Evolutionary conservation across 2,888 invertebrate genomes (phyloP).

Genomic region (Thymelicus lineola): DNA sequence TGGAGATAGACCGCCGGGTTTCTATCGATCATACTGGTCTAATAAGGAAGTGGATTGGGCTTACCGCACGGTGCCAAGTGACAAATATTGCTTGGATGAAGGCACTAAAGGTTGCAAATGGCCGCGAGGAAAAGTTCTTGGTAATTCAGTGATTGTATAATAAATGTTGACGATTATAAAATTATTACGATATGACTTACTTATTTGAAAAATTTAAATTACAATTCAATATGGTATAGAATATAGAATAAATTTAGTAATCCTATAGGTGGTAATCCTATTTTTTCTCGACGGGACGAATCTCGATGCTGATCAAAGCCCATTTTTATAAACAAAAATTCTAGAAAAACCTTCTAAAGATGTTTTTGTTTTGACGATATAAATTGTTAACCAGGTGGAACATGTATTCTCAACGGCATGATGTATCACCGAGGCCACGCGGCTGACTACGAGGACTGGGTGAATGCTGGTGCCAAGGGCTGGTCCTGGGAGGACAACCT

Average conservation of each 20-base stretch:
- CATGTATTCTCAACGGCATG: conserved; percentile 91
- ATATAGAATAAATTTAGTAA: no score
- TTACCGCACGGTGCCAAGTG: conserved; percentile 85
- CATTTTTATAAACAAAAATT: no score
- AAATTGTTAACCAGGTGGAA: conserved; percentile 81
- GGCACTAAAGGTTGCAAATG: conserved; percentile 84
- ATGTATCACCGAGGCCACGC: conserved; percentile 91
- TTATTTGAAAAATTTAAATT: no score
- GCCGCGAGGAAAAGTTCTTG: conserved; percentile 90
- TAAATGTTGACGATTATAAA: no score
- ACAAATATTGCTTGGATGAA: conserved; percentile 83
- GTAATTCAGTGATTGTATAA: conserved; percentile 46
- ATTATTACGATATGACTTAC: no score
- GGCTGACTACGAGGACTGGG: conserved; percentile 90
- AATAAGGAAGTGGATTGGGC: conserved; percentile 86
- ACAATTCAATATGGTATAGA: no score
- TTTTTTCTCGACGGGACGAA: no score
- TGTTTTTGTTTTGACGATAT: no score
- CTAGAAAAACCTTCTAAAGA: no score
- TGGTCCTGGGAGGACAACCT: conserved; percentile 90
- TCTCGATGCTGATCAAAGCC: no score
- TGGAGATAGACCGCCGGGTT: conserved; percentile 84
- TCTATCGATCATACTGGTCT: conserved; percentile 82
- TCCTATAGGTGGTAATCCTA: no score
- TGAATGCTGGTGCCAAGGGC: conserved; percentile 86